Percentiles rank a stretch among this genome's conserved stretches.
Evolutionary conservation across 2,888 invertebrate genomes (phyloP).

Genomic region (Clostera curtula): DNA sequence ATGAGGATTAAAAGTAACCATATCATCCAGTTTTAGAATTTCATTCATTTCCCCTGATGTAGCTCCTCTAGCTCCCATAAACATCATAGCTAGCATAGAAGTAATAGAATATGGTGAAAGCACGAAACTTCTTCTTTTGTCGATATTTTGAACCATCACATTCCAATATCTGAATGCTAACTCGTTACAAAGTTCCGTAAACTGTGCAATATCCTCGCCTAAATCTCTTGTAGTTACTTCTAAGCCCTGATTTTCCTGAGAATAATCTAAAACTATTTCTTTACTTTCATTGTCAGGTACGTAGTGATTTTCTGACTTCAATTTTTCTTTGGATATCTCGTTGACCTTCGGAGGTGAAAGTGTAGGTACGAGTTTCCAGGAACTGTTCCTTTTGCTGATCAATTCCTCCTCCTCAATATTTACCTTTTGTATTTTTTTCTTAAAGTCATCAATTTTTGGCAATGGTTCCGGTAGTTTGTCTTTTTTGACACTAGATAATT

Average conservation of each 20-base stretch:
- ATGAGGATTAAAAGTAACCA: constrained; percentile 93
- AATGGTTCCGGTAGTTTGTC: constrained; percentile 28
- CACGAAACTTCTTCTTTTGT: constrained; percentile 83
- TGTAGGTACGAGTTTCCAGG: constrained; percentile 77
- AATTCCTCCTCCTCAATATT: constrained; percentile 64
- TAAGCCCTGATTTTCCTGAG: constrained; percentile 77
- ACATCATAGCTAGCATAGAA: constrained; percentile 92
- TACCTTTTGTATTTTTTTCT: constrained; percentile 66
- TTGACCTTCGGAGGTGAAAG: constrained; percentile 65
- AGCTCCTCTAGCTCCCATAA: constrained; percentile 88
- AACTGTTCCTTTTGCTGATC: constrained; percentile 50
- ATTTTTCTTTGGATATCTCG: constrained; percentile 51
- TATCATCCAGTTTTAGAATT: constrained; percentile 87
- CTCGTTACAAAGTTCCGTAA: constrained; percentile 88
- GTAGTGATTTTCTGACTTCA: constrained; percentile 40
- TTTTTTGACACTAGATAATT: constrained; percentile 20
- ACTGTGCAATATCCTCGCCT: constrained; percentile 84
- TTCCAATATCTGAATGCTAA: constrained; percentile 89
- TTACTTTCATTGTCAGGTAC: constrained; percentile 39
- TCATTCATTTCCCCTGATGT: constrained; percentile 95
- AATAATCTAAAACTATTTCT: constrained; percentile 54
- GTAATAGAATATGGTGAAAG: constrained; percentile 90
- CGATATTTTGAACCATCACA: constrained; percentile 81
- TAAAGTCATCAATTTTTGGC: constrained; percentile 62
- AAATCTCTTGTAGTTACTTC: constrained; percentile 84